Evolutionary conservation across 2,888 invertebrate genomes (phyloP).

Genomic region (Cybosia mesomella): DNA sequence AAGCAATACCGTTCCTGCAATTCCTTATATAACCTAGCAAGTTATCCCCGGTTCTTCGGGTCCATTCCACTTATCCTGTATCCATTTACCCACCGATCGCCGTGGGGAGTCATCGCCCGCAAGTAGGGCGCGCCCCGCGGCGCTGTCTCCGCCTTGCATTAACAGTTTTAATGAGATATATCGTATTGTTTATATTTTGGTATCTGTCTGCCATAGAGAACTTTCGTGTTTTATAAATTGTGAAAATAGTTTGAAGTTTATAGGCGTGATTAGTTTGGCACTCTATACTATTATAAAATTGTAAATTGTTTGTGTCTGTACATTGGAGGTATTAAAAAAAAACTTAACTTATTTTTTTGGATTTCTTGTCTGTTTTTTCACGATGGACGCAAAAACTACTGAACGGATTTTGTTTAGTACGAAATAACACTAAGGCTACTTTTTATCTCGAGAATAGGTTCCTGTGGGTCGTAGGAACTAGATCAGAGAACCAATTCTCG

Average conservation of each 20-base stretch:
- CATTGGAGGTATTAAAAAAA: no score
- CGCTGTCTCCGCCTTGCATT: constrained; percentile 39
- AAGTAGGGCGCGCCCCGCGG: constrained; percentile 43
- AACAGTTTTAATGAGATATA: constrained; percentile 35
- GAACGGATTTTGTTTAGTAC: no score
- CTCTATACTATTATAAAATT: no score
- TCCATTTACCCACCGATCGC: neutral
- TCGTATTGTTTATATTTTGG: constrained; percentile 36
- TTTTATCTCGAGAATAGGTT: no score
- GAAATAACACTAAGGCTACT: no score
- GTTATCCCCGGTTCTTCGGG: constrained; percentile 38
- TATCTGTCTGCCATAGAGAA: neutral
- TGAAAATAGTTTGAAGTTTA: neutral
- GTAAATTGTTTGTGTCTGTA: no score
- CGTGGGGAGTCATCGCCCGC: constrained; percentile 35
- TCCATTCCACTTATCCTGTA: constrained; percentile 44
- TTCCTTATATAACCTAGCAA: constrained; percentile 25
- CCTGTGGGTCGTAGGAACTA: no score
- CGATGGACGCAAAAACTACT: no score
- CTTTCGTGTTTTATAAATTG: neutral
- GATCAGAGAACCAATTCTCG: no score
- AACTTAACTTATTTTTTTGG: no score
- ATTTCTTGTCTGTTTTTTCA: no score
- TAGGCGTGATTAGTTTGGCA: neutral
- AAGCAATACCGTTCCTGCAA: neutral